Evolutionary conservation across 1,140 invertebrate species (phyloP).

Genomic region (Antheraea pernyi): DNA sequence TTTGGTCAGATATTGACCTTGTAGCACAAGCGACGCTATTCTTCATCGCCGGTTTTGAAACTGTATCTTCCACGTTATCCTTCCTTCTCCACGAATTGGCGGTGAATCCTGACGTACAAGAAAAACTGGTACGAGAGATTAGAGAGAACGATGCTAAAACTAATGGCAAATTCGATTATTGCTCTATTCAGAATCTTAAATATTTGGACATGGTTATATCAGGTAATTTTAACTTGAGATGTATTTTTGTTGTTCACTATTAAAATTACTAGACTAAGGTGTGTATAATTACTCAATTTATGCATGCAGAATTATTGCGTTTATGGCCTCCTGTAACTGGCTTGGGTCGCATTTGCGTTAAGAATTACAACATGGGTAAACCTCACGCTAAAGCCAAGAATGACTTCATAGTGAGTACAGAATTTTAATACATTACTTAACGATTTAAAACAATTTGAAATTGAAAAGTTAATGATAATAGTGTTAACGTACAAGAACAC

Average conservation of each 20-base stretch:
- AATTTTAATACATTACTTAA: too few relatives aligned
- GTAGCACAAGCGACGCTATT: conserved; percentile 54
- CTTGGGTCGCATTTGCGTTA: conserved; percentile 67
- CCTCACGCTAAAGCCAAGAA: conserved; percentile 40
- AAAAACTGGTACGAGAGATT: conserved; percentile 56
- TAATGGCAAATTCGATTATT: conserved; percentile 43
- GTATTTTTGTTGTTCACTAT: conserved; percentile 4
- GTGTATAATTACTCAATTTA: too few relatives aligned
- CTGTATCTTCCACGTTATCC: conserved; percentile 79
- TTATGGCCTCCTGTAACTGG: conserved; percentile 72
- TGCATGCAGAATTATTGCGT: conserved; percentile 73
- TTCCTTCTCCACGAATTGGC: conserved; percentile 81
- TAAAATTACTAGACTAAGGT: conserved; percentile 25
- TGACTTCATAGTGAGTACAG: conserved; percentile 48
- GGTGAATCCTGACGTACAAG: conserved; percentile 80
- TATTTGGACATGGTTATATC: conserved; percentile 62
- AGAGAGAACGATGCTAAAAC: conserved; percentile 36
- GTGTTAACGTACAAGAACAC: too few relatives aligned
- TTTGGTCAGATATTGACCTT: conserved; percentile 54
- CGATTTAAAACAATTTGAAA: too few relatives aligned
- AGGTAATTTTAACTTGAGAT: conserved; percentile 30
- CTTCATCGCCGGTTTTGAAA: conserved; percentile 83
- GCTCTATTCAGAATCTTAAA: conserved; percentile 40
- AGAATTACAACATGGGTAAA: conserved; percentile 69
- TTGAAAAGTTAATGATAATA: too few relatives aligned